Conservation (phyloP, 64 coral and sea anemone species). For the Pachyseris speciosa region DNA sequence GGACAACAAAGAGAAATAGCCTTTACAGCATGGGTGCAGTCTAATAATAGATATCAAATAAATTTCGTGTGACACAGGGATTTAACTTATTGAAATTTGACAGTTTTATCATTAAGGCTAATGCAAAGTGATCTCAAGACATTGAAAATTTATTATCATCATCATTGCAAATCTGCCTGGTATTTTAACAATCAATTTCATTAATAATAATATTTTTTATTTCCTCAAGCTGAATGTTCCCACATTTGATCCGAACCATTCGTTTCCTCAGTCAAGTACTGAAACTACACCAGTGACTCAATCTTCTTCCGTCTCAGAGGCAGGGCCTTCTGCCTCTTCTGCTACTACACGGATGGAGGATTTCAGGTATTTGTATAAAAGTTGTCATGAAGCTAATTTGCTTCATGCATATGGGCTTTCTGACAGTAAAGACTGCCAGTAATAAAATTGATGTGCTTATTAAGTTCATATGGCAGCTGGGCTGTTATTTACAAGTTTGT, state of each 20-base stretch:
- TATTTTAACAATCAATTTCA: not conserved
- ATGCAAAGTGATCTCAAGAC: constrained; percentile 6
- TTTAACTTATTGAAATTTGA: not conserved
- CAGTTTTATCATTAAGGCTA: constrained; percentile 13
- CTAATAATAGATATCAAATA: constrained; percentile 16
- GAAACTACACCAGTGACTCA: not conserved
- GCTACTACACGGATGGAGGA: not conserved
- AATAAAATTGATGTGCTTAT: not conserved
- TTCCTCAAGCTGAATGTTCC: not conserved
- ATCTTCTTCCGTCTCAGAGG: not conserved
- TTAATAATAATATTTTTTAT: not conserved
- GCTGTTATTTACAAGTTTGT: not conserved
- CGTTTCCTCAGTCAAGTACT: not conserved
- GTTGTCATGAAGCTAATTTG: not conserved
- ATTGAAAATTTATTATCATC: not conserved
- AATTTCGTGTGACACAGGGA: not conserved
- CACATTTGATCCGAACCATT: not conserved
- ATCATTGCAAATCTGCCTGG: not conserved
- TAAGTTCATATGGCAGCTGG: not conserved
- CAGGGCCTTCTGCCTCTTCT: not conserved
- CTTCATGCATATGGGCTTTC: not conserved
- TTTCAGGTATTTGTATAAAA: not conserved
- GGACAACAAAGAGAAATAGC: too few species aligned
- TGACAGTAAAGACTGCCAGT: too few species aligned
- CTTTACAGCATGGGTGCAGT: not conserved